Percentiles rank a stretch among this genome's conserved stretches.
These are phyloP conservation scores for Hartigia nigra DNA, from an alignment of 2,888 invertebrate species.

Conservation along the genomic window DNA sequence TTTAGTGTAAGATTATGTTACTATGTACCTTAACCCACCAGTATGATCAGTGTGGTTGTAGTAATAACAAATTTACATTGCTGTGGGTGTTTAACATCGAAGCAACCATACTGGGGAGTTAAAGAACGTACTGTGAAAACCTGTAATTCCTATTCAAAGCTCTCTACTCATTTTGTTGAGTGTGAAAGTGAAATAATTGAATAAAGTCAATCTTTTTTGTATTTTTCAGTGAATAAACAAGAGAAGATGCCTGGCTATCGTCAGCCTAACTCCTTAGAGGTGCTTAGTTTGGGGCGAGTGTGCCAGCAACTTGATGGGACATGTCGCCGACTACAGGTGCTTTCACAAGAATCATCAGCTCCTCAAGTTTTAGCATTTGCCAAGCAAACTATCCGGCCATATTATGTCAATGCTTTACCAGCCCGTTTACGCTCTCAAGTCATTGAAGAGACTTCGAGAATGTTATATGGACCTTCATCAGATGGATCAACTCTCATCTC, in stretches of 20 bases:
- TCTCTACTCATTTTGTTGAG: background rate
- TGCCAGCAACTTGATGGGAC: constrained; percentile 62
- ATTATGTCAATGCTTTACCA: constrained; percentile 62
- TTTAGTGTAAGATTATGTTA: background rate
- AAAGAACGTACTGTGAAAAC: background rate
- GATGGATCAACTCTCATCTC: constrained; percentile 60
- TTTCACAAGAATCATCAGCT: constrained; percentile 62
- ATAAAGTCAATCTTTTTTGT: background rate
- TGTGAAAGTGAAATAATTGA: background rate
- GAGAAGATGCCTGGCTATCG: constrained; percentile 61
- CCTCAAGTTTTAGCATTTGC: constrained; percentile 58
- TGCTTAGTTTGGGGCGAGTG: constrained; percentile 61
- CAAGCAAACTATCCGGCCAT: constrained; percentile 59
- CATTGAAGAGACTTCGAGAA: constrained; percentile 60
- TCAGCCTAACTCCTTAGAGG: constrained; percentile 61
- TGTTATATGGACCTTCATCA: constrained; percentile 58
- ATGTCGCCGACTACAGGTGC: constrained; percentile 61
- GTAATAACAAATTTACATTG: background rate
- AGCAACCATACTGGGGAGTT: background rate
- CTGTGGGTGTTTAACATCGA: background rate
- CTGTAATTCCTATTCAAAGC: background rate
- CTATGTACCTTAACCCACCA: background rate
- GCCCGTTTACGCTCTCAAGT: constrained; percentile 59
- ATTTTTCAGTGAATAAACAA: constrained; percentile 50
- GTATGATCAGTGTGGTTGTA: background rate